Evolutionary conservation across 2,797 vertebrate species (phyloP).

Genomic region (Squalus acanthias): DNA sequence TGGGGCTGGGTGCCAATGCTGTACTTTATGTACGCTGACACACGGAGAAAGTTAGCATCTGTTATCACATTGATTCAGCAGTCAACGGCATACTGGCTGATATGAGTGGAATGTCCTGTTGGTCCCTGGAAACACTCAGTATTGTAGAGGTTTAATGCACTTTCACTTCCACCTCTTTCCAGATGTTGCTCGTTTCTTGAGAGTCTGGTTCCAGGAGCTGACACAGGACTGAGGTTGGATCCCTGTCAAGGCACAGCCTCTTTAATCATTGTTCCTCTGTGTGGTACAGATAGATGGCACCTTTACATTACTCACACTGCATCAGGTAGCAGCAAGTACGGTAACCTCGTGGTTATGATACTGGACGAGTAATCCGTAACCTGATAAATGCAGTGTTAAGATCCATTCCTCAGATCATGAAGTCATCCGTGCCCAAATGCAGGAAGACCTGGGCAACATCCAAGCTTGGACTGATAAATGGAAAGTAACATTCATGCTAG

Average conservation of each 20-base stretch:
- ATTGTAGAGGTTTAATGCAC: not conserved
- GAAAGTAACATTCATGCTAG: too few relatives aligned
- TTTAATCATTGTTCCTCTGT: not conserved
- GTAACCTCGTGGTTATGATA: not conserved
- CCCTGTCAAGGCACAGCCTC: not conserved
- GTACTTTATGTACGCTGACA: not conserved
- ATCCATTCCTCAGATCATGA: too few relatives aligned
- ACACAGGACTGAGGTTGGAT: not conserved
- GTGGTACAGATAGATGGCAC: not conserved
- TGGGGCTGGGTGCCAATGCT: not conserved
- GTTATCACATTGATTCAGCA: not conserved
- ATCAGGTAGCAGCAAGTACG: not conserved
- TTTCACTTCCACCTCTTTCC: not conserved
- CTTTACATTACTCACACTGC: not conserved
- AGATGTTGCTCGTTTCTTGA: not conserved
- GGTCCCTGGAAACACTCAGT: not conserved
- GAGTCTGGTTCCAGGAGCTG: not conserved
- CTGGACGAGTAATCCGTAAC: not conserved
- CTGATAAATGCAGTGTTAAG: too few relatives aligned
- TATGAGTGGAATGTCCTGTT: not conserved
- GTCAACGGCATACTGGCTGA: too few relatives aligned
- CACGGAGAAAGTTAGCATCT: not conserved
- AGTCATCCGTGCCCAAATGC: too few relatives aligned
- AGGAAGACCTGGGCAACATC: too few relatives aligned
- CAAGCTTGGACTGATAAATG: too few relatives aligned